Conservation (phyloP, 2,797 vertebrate species). For the Taeniopygia guttata region DNA sequence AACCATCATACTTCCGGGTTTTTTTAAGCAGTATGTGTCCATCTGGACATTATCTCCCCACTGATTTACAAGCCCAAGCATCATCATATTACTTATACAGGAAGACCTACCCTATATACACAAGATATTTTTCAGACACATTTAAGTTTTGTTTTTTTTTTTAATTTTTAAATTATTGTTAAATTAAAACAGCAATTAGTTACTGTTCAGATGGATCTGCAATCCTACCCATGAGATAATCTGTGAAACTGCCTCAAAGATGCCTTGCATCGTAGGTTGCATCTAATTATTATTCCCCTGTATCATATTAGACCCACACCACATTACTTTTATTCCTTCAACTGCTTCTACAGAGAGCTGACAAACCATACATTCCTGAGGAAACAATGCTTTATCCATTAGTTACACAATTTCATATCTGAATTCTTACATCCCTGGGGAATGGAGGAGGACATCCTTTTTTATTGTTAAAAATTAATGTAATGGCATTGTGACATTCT, state of each 20-base stretch:
- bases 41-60: not conserved
- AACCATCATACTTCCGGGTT: not conserved
- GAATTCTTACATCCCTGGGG: not conserved
- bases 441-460: not conserved
- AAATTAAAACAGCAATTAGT: not conserved
- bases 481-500: not conserved
- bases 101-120: not conserved
- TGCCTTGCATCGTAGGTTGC: not conserved
- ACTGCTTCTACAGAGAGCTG: not conserved
- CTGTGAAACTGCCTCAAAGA: not conserved
- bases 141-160: not conserved
- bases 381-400: not conserved
- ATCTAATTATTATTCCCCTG: not conserved
- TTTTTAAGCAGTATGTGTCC: not conserved
- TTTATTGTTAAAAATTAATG: not conserved
- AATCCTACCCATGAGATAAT: not conserved
- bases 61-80: not conserved
- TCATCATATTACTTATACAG: not conserved
- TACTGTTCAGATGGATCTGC: not conserved
- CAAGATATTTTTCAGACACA: not conserved
- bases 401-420: not conserved
- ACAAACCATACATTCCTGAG: not conserved
- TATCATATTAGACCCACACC: not conserved
- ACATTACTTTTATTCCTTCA: not conserved
- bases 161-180: not conserved